A percentile compares a stretch with the other conserved stretches of the same genome.
Conservation (phyloP, 1,140 invertebrate genomes). For the Orius insidiosus region DNA sequence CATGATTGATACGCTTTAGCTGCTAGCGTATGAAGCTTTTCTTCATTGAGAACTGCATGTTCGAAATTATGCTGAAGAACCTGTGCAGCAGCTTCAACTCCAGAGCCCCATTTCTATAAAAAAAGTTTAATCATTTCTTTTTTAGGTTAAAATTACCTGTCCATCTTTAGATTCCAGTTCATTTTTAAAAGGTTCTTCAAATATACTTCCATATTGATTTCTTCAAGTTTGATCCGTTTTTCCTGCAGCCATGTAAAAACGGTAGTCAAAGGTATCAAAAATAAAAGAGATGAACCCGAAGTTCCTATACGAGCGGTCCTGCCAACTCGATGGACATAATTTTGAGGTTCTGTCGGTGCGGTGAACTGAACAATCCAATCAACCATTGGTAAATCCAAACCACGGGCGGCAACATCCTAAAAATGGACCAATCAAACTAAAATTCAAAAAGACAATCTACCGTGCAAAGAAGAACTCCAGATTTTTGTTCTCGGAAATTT, state of each 20-base stretch:
- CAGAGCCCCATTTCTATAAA: constrained; percentile 7
- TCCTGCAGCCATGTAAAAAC: constrained; percentile 63
- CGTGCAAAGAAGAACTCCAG: constrained; percentile 74
- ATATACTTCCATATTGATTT: constrained; percentile 19
- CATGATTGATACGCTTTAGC: constrained; percentile 76
- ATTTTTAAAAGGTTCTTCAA: constrained; percentile 18
- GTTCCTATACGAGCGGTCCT: constrained; percentile 68
- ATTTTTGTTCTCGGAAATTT: constrained; percentile 50
- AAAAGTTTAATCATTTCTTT: no score
- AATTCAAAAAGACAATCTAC: no score
- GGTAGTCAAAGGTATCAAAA: constrained; percentile 61
- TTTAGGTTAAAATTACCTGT: no score
- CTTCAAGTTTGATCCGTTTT: constrained; percentile 44
- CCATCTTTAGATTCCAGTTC: constrained; percentile 16
- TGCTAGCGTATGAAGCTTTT: constrained; percentile 40
- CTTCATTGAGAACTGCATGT: constrained; percentile 39
- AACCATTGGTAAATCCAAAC: constrained; percentile 74
- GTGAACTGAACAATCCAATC: constrained; percentile 86
- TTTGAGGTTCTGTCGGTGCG: constrained; percentile 70
- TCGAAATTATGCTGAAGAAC: constrained; percentile 56
- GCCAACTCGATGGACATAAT: constrained; percentile 87
- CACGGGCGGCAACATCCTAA: constrained; percentile 81
- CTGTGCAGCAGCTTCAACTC: constrained; percentile 35
- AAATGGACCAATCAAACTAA: constrained; percentile 13
- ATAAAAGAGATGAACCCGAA: constrained; percentile 59